Percentiles rank a stretch among this genome's conserved stretches.
Conservation (phyloP, 2,797 vertebrate species). For the Chromobotia macracanthus region DNA sequence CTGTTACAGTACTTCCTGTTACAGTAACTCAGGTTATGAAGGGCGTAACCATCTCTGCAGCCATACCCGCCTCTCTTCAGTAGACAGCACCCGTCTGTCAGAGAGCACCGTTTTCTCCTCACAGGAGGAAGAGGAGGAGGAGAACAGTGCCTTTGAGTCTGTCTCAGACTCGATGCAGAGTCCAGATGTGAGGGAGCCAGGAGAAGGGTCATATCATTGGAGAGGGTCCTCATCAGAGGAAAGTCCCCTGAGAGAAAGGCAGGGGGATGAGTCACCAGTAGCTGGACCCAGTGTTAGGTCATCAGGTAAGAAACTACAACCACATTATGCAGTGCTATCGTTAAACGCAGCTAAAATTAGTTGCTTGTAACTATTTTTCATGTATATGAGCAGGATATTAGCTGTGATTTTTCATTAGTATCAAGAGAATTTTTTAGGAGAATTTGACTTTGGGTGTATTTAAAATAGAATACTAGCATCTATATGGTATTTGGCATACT, state of each 20-base stretch:
- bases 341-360: neutral
- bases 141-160: conserved; percentile 93
- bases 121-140: conserved; percentile 89
- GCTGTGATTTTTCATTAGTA: too few species aligned
- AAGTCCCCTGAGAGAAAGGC: conserved; percentile 69
- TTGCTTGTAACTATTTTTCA: neutral
- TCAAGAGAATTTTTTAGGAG: too few species aligned
- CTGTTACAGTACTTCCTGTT: conserved; percentile 92
- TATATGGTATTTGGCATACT: too few species aligned
- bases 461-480: too few species aligned
- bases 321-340: neutral
- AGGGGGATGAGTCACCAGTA: conserved; percentile 77
- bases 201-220: conserved; percentile 74
- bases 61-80: conserved; percentile 93
- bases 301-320: conserved; percentile 80
- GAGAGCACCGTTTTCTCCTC: conserved; percentile 98
- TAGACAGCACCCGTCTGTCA: conserved; percentile 94
- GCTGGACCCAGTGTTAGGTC: conserved; percentile 84
- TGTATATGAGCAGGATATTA: too few species aligned
- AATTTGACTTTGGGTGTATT: too few species aligned
- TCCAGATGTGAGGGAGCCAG: conserved; percentile 79
- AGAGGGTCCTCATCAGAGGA: conserved; percentile 76
- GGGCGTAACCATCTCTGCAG: conserved; percentile 87
- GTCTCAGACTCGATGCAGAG: conserved; percentile 80
- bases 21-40: conserved; percentile 83